Conservation (phyloP, 1,140 invertebrate species). For the Diorhabda elongata region DNA sequence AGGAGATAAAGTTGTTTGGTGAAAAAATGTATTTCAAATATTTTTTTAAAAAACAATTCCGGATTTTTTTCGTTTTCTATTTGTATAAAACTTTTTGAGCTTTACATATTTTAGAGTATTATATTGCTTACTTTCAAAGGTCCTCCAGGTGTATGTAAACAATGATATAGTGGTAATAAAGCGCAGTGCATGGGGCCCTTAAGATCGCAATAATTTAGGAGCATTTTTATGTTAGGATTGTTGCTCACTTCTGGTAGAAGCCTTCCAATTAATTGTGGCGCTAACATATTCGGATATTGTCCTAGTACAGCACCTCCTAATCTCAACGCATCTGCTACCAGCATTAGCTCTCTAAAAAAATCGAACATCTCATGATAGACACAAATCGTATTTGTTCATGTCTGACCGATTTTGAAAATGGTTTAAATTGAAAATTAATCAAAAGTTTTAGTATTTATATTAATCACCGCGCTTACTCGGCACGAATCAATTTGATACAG, state of each 20-base stretch:
- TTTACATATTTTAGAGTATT: neutral
- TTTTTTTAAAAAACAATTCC: no score
- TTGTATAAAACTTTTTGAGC: neutral
- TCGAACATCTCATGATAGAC: no score
- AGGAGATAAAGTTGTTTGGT: no score
- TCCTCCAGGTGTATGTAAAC: conserved; percentile 94
- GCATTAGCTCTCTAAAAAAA: conserved; percentile 72
- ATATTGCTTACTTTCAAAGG: conserved; percentile 74
- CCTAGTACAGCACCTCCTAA: conserved; percentile 87
- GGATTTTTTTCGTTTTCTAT: neutral
- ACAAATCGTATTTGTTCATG: neutral
- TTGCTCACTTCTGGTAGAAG: conserved; percentile 85
- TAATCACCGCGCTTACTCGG: no score
- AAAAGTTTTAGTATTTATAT: no score
- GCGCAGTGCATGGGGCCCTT: conserved; percentile 84
- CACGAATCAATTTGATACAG: no score
- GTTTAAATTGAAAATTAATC: no score
- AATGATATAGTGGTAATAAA: conserved; percentile 89
- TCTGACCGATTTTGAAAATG: neutral
- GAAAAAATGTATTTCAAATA: no score
- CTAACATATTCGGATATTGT: conserved; percentile 92
- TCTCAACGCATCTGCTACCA: conserved; percentile 91
- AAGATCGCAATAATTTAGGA: conserved; percentile 86
- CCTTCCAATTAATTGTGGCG: conserved; percentile 88
- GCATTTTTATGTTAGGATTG: conserved; percentile 78